A percentile compares a stretch with the other conserved stretches of the same genome.
These are phyloP conservation scores for Tetrax tetrax DNA, from an alignment of 2,113 vertebrate genomes.

Conservation along the genomic window DNA sequence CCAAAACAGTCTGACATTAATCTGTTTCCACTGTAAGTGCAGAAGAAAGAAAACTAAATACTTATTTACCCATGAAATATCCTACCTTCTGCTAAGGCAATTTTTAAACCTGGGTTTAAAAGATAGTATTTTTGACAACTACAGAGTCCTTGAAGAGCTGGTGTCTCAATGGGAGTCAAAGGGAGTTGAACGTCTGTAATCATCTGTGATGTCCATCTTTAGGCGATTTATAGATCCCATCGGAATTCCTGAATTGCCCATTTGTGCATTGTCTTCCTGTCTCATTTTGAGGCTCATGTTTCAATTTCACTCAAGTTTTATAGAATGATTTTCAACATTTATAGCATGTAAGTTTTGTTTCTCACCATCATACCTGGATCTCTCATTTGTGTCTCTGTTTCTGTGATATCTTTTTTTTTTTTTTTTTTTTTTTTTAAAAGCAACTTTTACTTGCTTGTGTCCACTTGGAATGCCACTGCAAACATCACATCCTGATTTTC, in stretches of 20 bases:
- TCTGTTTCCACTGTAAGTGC: background rate
- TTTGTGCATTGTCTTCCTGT: background rate
- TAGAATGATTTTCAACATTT: background rate
- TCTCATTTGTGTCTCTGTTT: background rate
- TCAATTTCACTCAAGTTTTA: background rate
- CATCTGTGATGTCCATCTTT: background rate
- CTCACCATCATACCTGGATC: background rate
- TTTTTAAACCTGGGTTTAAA: background rate
- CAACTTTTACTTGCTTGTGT: background rate
- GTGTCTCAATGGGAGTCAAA: background rate
- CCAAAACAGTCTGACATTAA: too few species aligned
- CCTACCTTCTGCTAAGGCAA: background rate
- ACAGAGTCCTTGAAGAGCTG: background rate
- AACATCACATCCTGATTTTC: background rate
- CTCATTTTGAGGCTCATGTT: background rate
- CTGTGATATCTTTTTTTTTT: background rate
- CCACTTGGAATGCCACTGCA: rapidly evolving
- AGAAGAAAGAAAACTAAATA: background rate
- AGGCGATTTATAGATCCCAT: background rate
- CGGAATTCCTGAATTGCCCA: background rate
- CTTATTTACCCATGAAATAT: background rate
- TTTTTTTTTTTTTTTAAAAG: background rate
- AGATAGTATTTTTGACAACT: background rate
- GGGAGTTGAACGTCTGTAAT: background rate
- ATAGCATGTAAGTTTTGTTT: background rate